phyloP scores from a whole-genome alignment of 2,888 invertebrate genomes.

The Sussaba pulchella region DNA sequence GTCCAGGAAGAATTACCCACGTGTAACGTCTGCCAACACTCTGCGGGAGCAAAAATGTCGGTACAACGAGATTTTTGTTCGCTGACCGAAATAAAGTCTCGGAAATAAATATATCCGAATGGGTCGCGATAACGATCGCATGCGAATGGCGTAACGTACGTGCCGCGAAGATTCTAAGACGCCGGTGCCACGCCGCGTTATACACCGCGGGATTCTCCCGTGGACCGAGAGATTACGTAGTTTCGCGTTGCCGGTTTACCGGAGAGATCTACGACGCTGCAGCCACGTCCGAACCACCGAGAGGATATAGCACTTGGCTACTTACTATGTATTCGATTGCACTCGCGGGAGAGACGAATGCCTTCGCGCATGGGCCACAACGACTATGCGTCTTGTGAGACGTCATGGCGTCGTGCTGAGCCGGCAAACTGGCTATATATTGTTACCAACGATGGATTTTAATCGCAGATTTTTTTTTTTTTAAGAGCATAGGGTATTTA shows the following conservation, averaged over 20 bases:
- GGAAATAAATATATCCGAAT: conserved; percentile 66
- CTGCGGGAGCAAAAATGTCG: conserved; percentile 65
- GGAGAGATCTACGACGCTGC: conserved; percentile 28
- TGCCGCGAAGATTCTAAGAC: conserved; percentile 58
- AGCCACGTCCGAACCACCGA: conserved; percentile 12
- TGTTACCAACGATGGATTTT: conserved; percentile 47
- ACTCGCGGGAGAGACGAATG: conserved; percentile 40
- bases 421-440: conserved; percentile 55
- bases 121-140: conserved; percentile 62
- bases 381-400: conserved; percentile 35
- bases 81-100: conserved; percentile 62
- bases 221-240: conserved; percentile 17
- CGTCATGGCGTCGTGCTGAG: conserved; percentile 35
- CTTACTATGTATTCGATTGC: conserved; percentile 56
- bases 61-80: conserved; percentile 57
- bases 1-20: conserved; percentile 50
- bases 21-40: conserved; percentile 66
- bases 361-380: conserved; percentile 24
- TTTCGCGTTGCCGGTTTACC: background rate
- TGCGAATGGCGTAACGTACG: conserved; percentile 66
- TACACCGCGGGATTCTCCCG: conserved; percentile 19
- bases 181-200: conserved; percentile 42
- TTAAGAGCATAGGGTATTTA: too few relatives aligned
- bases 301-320: conserved; percentile 32
- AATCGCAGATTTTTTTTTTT: background rate